Evolutionary conservation across 2,888 invertebrate genomes (phyloP).

Genomic region (Mantis religiosa): DNA sequence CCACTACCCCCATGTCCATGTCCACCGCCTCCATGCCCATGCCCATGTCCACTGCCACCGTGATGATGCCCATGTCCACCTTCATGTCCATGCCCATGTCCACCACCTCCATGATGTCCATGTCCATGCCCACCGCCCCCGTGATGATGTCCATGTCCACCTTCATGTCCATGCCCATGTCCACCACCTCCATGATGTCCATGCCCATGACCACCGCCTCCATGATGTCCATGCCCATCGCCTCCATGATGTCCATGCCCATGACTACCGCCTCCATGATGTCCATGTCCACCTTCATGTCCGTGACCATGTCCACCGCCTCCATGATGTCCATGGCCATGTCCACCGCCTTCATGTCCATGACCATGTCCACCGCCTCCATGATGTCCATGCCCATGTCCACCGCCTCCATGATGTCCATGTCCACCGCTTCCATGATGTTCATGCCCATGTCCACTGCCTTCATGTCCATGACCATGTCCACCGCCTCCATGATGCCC

Average conservation of each 20-base stretch:
- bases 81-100: not conserved
- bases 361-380: not conserved
- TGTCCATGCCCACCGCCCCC: not conserved
- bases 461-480: not conserved
- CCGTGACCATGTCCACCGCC: too few relatives aligned
- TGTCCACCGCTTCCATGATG: not conserved
- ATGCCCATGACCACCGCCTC: not conserved
- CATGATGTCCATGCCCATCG: not conserved
- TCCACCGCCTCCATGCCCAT: not conserved
- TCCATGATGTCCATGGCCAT: not conserved
- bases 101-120: not conserved
- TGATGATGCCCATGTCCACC: not conserved
- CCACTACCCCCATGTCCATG: not conserved
- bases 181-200: not conserved
- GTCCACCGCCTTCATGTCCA: not conserved
- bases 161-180: not conserved
- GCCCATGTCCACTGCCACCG: not conserved
- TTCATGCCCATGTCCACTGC: constrained; percentile 1
- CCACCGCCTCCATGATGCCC: not conserved
- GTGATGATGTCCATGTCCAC: not conserved
- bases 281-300: not conserved
- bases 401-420: not conserved
- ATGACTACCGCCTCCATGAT: not conserved
- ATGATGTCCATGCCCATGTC: not conserved
- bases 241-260: not conserved